Evolutionary conservation across 2,113 vertebrate genomes (phyloP).

Genomic region (Glareola pratincola): DNA sequence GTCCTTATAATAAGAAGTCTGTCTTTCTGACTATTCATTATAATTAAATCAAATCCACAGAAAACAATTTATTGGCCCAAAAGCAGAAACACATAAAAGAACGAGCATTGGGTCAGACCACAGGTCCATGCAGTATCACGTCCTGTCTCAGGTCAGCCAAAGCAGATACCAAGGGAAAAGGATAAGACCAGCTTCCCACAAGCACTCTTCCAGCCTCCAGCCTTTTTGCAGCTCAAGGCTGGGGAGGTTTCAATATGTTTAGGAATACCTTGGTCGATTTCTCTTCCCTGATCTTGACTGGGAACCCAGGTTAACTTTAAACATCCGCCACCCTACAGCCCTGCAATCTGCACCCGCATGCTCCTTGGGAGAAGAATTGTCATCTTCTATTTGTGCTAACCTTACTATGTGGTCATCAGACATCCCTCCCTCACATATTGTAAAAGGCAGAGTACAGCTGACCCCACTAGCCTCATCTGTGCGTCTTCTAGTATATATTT

Average conservation of each 20-base stretch:
- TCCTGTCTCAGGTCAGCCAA: background rate
- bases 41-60: background rate
- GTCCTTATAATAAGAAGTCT: background rate
- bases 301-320: background rate
- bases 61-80: background rate
- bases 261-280: background rate
- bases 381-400: background rate
- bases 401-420: background rate
- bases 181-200: background rate
- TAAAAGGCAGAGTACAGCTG: background rate
- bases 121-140: background rate
- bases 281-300: background rate
- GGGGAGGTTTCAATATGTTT: background rate
- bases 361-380: background rate
- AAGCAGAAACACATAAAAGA: background rate
- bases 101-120: background rate
- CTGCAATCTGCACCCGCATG: background rate
- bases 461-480: background rate
- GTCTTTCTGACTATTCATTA: background rate
- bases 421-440: rapidly evolving
- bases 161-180: background rate
- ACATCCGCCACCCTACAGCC: background rate
- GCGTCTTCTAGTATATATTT: background rate
- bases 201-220: background rate
- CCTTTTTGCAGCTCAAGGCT: background rate